Evolutionary conservation across 2,113 vertebrate genomes (phyloP), one percentile per base, ranked within the genome.

Genomic region (Triplophysa siluroides): DNA sequence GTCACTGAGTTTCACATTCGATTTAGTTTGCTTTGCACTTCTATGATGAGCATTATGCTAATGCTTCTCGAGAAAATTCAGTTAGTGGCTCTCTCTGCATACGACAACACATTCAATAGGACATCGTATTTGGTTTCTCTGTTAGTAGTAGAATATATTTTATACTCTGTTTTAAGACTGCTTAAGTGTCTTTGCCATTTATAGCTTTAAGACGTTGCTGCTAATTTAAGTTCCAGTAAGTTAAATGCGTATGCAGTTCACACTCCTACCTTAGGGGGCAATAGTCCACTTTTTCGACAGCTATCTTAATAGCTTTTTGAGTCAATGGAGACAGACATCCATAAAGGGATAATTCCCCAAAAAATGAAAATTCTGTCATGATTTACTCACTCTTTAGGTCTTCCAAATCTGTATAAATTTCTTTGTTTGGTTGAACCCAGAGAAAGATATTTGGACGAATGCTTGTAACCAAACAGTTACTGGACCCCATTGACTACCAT

Each of bases 41-140:
- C 45, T 50, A 60, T 76, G 73, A 76, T 76, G 73, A 63, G 16
- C 50, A 76, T 76, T 76, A 76, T 76, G 60, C 73, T 50, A 76
- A 76, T 76, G 23, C 16, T 50, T 50, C 47, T 38, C 13, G 73
- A 63, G 43, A n/a, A 76, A 76, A 47, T 76, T 63, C 60, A 50
- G 73, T 63, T 63, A n/a, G 60, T 16, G 47, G 41, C 23, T 76
- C 73, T 26, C 56, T 45, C 56, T 58, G 16, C 21, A 63, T 11
- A 63, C 73, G 29, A 8, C 47, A 41, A 62, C 60, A 29, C 8
- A 29, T 63, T 63, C 73, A 61, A 74, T 54, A 74, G 54, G 19
- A 61, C 13, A 8, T 24, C 1, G 8, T 23, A 43, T 24, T 74
- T 2, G 1, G 52, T 58, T 38, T n/a, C 52, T 58, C 19, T 56